Evolutionary conservation across 2,113 vertebrate genomes (phyloP).

Genomic region (Pyxicephalus adspersus): DNA sequence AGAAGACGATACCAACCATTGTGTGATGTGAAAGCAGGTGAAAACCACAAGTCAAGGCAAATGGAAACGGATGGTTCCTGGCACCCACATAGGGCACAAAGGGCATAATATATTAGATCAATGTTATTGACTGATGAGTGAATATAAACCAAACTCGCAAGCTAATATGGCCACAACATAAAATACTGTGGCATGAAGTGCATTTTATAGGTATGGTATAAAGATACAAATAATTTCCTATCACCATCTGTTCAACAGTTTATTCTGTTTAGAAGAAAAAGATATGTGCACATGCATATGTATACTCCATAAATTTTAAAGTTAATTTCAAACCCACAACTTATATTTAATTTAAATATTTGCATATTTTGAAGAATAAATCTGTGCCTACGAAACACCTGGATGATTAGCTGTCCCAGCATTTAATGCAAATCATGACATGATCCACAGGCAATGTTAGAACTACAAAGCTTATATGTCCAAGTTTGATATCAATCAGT

Average conservation of each 20-base stretch:
- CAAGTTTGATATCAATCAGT: not conserved
- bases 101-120: too few relatives aligned
- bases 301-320: slow-evolving; percentile 59
- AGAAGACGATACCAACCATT: too few relatives aligned
- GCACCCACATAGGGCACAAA: too few relatives aligned
- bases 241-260: slow-evolving; percentile 65
- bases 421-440: slow-evolving; percentile 41
- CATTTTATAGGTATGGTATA: slow-evolving; percentile 6
- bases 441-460: not conserved
- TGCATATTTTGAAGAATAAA: slow-evolving; percentile 46
- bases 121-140: too few relatives aligned
- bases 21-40: too few relatives aligned
- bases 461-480: not conserved
- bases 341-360: slow-evolving; percentile 60
- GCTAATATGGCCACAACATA: not conserved
- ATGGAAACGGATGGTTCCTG: too few relatives aligned
- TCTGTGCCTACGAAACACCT: slow-evolving; percentile 54
- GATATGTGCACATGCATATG: slow-evolving; percentile 19
- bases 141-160: too few relatives aligned
- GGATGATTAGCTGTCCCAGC: slow-evolving; percentile 30
- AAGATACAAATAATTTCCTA: slow-evolving; percentile 41
- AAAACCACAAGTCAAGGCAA: too few relatives aligned
- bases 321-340: slow-evolving; percentile 59
- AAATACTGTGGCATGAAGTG: slow-evolving; percentile 12
- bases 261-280: slow-evolving; percentile 60